Percentiles rank a stretch among this genome's conserved stretches.
phyloP scores from a whole-genome alignment of 2,888 invertebrate genomes.

The Anorthoa munda region DNA sequence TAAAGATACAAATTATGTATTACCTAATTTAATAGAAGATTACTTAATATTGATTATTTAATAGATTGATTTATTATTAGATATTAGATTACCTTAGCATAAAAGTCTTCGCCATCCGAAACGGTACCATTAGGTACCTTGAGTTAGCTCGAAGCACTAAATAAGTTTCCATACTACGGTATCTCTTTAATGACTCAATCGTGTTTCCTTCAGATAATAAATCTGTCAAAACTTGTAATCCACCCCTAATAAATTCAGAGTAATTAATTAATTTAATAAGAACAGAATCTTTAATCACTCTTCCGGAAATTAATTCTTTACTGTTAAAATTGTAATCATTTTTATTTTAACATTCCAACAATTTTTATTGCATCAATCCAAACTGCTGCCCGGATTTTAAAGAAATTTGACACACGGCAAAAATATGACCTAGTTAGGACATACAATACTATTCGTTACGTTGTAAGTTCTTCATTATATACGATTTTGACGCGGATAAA shows the following conservation, averaged over 20 bases:
- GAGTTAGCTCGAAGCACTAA: conserved; percentile 15
- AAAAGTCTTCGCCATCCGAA: background rate
- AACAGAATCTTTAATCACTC: conserved; percentile 41
- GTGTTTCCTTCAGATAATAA: conserved; percentile 42
- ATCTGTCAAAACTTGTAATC: conserved; percentile 56
- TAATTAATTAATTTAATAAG: conserved; percentile 44
- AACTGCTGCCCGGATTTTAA: too few species aligned
- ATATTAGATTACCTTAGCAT: background rate
- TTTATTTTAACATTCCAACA: background rate
- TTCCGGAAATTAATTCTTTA: conserved; percentile 1
- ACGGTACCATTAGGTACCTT: background rate
- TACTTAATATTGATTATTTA: too few species aligned
- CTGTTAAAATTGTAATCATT: conserved; percentile 10
- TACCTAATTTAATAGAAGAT: background rate
- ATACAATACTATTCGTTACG: too few species aligned
- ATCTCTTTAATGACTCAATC: conserved; percentile 50
- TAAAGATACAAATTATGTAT: too few species aligned
- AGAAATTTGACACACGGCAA: too few species aligned
- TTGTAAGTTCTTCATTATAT: too few species aligned
- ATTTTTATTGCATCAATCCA: background rate
- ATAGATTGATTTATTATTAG: too few species aligned
- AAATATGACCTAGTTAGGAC: too few species aligned
- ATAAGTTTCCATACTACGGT: conserved; percentile 37
- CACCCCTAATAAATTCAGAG: conserved; percentile 21
- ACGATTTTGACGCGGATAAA: too few species aligned